These are phyloP conservation scores for Crenuchus spilurus DNA, from an alignment of 2,797 vertebrate species.

Conservation along the genomic window DNA sequence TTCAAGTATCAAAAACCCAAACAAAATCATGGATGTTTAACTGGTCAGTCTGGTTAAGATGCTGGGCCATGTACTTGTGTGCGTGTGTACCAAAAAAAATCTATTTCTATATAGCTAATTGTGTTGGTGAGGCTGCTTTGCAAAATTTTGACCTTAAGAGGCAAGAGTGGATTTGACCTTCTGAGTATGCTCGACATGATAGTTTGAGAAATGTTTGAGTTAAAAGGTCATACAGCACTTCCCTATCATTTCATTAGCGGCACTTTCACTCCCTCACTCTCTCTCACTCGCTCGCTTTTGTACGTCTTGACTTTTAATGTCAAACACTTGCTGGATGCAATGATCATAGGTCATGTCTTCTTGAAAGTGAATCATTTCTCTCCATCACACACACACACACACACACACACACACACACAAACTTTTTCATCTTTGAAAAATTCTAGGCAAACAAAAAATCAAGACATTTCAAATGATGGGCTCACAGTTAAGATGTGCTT, in stretches of 20 bases:
- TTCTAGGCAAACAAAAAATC: no score
- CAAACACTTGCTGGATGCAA: neutral
- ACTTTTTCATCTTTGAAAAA: no score
- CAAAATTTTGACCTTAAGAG: neutral
- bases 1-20: no score
- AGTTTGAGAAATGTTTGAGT: constrained; percentile 22
- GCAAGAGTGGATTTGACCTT: neutral
- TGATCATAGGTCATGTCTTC: constrained; percentile 9
- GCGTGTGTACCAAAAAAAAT: neutral
- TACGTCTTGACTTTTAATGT: constrained; percentile 11
- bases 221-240: constrained; percentile 9
- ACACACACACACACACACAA: no score
- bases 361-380: neutral
- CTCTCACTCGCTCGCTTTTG: neutral
- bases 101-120: neutral
- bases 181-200: neutral
- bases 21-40: no score
- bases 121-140: neutral
- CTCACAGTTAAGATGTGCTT: no score
- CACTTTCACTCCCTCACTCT: neutral
- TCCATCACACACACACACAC: no score
- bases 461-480: no score
- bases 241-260: constrained; percentile 6
- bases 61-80: no score
- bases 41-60: no score